Evolutionary conservation across 2,113 vertebrate genomes (phyloP), one percentile per base, ranked within the genome.

Genomic region (Rynchops niger): DNA sequence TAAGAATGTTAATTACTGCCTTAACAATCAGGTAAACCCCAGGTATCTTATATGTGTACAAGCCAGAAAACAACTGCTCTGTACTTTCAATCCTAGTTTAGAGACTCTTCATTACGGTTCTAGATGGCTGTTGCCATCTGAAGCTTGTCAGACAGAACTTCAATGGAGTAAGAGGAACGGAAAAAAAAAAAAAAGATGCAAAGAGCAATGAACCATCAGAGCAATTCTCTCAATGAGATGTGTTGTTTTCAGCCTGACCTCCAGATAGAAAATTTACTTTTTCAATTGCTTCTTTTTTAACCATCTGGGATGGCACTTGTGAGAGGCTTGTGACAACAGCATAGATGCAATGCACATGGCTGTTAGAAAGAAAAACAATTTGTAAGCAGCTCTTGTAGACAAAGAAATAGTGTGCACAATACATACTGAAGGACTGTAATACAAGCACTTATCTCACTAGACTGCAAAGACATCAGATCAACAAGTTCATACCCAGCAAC

Each of bases 321-420:
- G 63, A 65, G 21, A 56, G 10, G 19, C 20, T 86, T 0, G 0
- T 52, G 50, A 20, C 5, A 5, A 15, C 42, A 18, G 15, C 30
- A 49, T 10, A 27, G 30, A 43, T 36, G 5, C 2, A 40, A 7
- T 38, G 12, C 7, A 53, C 12, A 6, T 8, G 20, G 9, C 9
- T 61, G 7, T 56, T 50, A 69, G 43, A 32, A 87, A 36, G 29
- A n/a, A 61, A 82, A 78, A 42, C 15, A 36, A 23, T 36, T 49
- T 84, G 27, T 36, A 45, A 58, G 23, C 73, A 58, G 36, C 11
- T 21, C 38, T 62, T 79, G 5, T 26, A 79, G 55, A 36, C 7
- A 34, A 52, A 89, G 63, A 80, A 89, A 52, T 45, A 40, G 5
- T 30, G 25, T 49, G 32, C 7, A 43, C 23, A 58, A 34, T 40